These are phyloP conservation scores for Cyanistes caeruleus DNA, from an alignment of 2,113 vertebrate species.

Conservation along the genomic window DNA sequence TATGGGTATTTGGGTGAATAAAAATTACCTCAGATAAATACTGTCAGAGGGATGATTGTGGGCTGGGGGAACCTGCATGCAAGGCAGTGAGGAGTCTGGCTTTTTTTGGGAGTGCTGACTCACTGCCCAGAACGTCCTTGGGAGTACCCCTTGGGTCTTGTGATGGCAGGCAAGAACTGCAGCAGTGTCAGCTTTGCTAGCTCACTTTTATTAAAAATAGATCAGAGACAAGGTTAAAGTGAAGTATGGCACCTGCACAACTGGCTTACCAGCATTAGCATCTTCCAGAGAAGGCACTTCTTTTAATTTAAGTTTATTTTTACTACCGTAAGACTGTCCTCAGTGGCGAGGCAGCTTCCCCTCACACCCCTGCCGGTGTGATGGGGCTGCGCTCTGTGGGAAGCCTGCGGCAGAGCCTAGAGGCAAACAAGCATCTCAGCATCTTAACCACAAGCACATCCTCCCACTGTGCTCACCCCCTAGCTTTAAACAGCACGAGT, in stretches of 20 bases:
- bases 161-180: background rate
- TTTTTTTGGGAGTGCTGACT: background rate
- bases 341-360: background rate
- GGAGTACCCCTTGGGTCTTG: background rate
- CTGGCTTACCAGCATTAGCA: background rate
- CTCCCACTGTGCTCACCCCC: background rate
- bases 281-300: background rate
- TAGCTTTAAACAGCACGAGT: background rate
- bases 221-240: background rate
- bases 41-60: background rate
- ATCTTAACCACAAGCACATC: background rate
- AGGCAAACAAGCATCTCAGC: background rate
- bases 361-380: rapidly evolving
- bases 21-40: background rate
- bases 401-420: background rate
- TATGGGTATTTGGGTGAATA: rapidly evolving
- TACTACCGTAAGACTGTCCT: background rate
- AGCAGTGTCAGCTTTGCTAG: background rate
- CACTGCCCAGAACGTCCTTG: background rate
- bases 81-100: background rate
- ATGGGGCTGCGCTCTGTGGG: background rate
- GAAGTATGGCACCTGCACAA: background rate
- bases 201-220: slow-evolving; percentile 11
- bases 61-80: background rate
- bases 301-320: background rate